Percentiles rank a stretch among this genome's conserved stretches.
Evolutionary conservation across 2,797 vertebrate genomes (phyloP).

Genomic region (Phataginus tetradactyla): DNA sequence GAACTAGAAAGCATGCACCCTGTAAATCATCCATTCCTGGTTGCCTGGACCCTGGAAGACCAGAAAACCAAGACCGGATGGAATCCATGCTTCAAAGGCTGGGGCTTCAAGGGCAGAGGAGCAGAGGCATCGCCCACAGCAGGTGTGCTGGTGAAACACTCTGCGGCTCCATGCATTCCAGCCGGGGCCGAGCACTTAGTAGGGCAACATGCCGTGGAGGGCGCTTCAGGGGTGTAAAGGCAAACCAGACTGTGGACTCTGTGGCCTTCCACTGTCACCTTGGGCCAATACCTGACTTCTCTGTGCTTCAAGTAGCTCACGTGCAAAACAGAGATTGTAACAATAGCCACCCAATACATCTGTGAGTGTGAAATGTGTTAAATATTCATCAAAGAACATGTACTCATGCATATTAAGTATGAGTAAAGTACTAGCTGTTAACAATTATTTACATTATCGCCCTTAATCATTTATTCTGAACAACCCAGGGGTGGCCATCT

Average conservation of each 20-base stretch:
- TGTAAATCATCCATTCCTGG: not conserved
- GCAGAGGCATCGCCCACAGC: fast-evolving
- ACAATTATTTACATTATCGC: not conserved
- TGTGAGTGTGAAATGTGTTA: too few species aligned
- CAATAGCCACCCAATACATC: fast-evolving
- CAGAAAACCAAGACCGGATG: not conserved
- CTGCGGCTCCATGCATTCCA: not conserved
- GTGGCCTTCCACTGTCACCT: not conserved
- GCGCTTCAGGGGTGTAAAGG: not conserved
- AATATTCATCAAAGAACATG: fast-evolving
- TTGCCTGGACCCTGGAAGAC: not conserved
- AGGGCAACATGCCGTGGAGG: fast-evolving
- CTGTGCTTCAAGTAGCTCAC: not conserved
- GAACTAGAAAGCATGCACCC: not conserved
- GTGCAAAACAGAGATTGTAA: not conserved
- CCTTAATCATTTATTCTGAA: not conserved
- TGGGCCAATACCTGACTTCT: not conserved
- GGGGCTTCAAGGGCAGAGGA: not conserved
- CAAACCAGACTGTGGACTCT: not conserved
- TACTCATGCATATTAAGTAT: not conserved
- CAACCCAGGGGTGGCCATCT: fast-evolving
- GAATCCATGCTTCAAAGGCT: not conserved
- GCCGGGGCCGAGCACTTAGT: too few species aligned
- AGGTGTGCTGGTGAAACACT: not conserved
- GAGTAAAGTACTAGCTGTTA: not conserved